Conservation (phyloP, 1,140 invertebrate species). For the Trialeurodes vaporariorum region DNA sequence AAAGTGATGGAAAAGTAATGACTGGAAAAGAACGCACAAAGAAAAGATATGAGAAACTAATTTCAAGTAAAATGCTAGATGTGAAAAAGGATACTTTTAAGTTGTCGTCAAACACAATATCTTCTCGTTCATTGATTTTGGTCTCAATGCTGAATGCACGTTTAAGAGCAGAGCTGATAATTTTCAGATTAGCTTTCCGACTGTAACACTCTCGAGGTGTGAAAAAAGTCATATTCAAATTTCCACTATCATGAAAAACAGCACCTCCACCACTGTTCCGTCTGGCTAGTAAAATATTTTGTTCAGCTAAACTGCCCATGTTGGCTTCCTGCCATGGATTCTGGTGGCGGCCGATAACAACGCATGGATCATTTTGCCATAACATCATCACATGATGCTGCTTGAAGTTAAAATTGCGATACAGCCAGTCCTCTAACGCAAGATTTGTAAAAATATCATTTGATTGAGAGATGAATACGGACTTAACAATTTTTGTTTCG, state of each 20-base stretch:
- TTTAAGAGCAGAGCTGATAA: conserved; percentile 66
- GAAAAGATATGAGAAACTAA: too few relatives aligned
- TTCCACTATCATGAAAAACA: conserved; percentile 90
- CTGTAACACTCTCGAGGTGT: conserved; percentile 64
- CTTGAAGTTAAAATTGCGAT: conserved; percentile 67
- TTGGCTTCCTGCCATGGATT: conserved; percentile 93
- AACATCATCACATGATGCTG: conserved; percentile 73
- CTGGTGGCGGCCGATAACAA: conserved; percentile 92
- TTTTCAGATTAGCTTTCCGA: conserved; percentile 68
- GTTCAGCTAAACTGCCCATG: conserved; percentile 41
- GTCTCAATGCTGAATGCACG: conserved; percentile 64
- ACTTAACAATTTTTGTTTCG: conserved; percentile 53
- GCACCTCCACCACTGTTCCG: conserved; percentile 92
- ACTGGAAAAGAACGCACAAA: too few relatives aligned
- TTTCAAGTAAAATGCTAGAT: too few relatives aligned
- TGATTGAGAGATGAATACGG: conserved; percentile 84
- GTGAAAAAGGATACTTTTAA: too few relatives aligned
- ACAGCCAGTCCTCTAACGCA: conserved; percentile 90
- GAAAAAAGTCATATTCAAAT: conserved; percentile 87
- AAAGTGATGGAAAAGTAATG: too few relatives aligned
- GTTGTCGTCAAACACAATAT: conserved; percentile 66
- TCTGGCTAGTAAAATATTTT: conserved; percentile 60
- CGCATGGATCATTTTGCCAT: conserved; percentile 84
- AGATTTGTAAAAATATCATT: conserved; percentile 81
- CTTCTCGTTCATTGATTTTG: conserved; percentile 61